Evolutionary conservation across 2,113 vertebrate genomes (phyloP).

Genomic region (Zosterops hypoxanthus): DNA sequence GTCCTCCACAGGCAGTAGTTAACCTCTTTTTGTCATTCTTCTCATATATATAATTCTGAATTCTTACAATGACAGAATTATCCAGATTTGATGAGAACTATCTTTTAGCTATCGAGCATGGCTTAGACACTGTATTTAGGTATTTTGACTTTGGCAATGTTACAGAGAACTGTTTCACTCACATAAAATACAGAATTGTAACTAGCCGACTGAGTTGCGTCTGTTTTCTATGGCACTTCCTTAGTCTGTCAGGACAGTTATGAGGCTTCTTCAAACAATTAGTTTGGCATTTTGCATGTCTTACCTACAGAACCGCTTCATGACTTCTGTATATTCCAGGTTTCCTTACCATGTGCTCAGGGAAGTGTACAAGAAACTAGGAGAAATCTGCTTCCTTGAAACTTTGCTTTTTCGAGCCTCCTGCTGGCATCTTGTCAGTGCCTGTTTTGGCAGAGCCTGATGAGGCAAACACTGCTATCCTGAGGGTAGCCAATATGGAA

Average conservation of each 20-base stretch:
- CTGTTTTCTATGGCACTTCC: background rate
- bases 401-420: background rate
- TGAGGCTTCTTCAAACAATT: background rate
- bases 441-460: background rate
- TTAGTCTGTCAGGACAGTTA: background rate
- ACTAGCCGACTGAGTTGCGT: background rate
- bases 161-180: background rate
- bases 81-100: background rate
- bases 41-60: background rate
- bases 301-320: rapidly evolving
- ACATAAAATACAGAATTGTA: background rate
- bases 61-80: background rate
- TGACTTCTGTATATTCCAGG: background rate
- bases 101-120: background rate
- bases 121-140: background rate
- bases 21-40: background rate
- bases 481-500: background rate
- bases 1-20: background rate
- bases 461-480: background rate
- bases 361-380: background rate
- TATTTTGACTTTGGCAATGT: background rate
- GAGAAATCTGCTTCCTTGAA: background rate
- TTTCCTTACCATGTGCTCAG: background rate
- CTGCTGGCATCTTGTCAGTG: background rate
- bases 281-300: background rate